Percentiles rank a stretch among this genome's conserved stretches.
Conservation (phyloP, 2,113 vertebrate species). For the Oenanthe melanoleuca region DNA sequence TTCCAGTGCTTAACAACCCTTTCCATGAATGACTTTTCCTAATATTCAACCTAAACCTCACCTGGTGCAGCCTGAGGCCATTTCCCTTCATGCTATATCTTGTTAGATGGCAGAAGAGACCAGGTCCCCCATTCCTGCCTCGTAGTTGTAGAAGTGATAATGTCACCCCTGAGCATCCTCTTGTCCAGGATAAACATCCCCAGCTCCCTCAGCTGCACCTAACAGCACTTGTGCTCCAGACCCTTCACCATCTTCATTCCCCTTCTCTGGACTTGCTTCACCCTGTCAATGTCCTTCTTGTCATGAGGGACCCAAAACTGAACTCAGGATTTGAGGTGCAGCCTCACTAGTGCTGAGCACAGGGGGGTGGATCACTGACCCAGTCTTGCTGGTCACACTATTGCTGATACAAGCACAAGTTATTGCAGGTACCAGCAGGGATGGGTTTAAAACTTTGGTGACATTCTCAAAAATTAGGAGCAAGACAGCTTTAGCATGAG, state of each 20-base stretch:
- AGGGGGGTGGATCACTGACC: not conserved
- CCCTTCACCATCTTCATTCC: not conserved
- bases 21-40: not conserved
- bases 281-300: not conserved
- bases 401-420: not conserved
- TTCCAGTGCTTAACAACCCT: not conserved
- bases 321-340: not conserved
- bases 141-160: not conserved
- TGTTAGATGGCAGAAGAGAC: not conserved
- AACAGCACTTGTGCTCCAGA: not conserved
- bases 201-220: not conserved
- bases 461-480: not conserved
- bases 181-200: not conserved
- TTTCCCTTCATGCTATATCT: not conserved
- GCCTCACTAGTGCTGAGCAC: not conserved
- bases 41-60: not conserved
- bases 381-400: not conserved
- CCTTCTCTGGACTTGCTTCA: not conserved
- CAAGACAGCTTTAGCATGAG: not conserved
- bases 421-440: not conserved
- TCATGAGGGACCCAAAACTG: not conserved
- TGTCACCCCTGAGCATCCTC: not conserved
- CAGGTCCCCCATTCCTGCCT: accelerated
- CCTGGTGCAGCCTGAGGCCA: not conserved
- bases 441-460: not conserved